Evolutionary conservation across 1,140 invertebrate genomes (phyloP).

Genomic region (Drosophila nigrodunni): DNA sequence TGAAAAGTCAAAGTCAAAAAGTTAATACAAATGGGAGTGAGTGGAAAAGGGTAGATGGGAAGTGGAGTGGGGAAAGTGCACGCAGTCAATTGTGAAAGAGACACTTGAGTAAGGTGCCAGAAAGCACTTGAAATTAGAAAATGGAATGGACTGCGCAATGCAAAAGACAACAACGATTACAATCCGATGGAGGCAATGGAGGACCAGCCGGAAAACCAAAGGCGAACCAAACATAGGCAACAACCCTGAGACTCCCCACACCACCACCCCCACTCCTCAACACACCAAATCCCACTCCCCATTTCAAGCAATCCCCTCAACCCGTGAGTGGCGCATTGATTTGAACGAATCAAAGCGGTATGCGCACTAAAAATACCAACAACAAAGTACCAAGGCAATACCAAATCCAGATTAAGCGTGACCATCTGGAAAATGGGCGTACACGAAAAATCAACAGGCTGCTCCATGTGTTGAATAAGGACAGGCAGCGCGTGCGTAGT

Average conservation of each 20-base stretch:
- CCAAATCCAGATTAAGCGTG: conserved; percentile 71
- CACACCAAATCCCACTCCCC: background rate
- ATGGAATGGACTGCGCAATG: conserved; percentile 51
- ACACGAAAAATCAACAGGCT: conserved; percentile 59
- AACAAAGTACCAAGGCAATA: conserved; percentile 54
- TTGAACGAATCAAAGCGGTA: conserved; percentile 83
- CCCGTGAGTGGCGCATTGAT: conserved; percentile 72
- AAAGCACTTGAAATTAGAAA: conserved; percentile 74
- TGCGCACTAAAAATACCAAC: conserved; percentile 82
- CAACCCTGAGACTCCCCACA: conserved; percentile 20
- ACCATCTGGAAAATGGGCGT: conserved; percentile 72
- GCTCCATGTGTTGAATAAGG: background rate
- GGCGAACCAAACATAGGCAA: conserved; percentile 57
- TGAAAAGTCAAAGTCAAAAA: conserved; percentile 43
- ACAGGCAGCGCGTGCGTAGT: conserved; percentile 3
- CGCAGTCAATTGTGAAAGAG: conserved; percentile 35
- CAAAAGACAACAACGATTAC: conserved; percentile 69
- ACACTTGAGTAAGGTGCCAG: conserved; percentile 46
- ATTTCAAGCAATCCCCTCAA: conserved; percentile 35
- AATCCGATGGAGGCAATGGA: conserved; percentile 31
- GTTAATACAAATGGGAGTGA: background rate
- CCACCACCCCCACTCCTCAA: background rate
- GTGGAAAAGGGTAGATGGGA: background rate
- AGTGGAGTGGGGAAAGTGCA: background rate
- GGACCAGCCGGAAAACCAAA: conserved; percentile 60